phyloP scores from a whole-genome alignment of 2,888 invertebrate species.

The Hypsopygia costalis region DNA sequence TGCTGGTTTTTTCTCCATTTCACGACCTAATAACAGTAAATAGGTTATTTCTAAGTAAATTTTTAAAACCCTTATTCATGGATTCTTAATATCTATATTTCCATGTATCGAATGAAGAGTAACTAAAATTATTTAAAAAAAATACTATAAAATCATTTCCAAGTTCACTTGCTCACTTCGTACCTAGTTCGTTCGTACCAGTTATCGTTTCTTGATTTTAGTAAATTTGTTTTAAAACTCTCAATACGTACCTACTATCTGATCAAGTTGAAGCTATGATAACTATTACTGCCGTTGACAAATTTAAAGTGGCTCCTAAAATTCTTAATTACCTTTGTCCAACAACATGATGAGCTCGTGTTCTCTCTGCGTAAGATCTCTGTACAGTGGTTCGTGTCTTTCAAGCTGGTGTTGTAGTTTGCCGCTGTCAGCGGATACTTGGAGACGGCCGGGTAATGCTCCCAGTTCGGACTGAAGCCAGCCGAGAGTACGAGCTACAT shows the following conservation, averaged over 20 bases:
- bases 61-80: too few species aligned
- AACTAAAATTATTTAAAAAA: constrained; percentile 1
- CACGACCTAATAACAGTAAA: constrained; percentile 53
- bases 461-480: constrained; percentile 93
- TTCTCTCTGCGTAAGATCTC: constrained; percentile 92
- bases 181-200: too few species aligned
- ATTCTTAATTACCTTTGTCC: constrained; percentile 89
- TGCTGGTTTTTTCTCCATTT: constrained; percentile 76
- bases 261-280: too few species aligned
- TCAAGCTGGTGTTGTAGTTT: constrained; percentile 92
- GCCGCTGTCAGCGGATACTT: constrained; percentile 92
- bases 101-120: not conserved
- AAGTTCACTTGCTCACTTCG: too few species aligned
- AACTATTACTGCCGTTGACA: too few species aligned
- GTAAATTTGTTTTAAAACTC: too few species aligned
- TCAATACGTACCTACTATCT: too few species aligned
- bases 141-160: not conserved
- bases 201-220: too few species aligned
- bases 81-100: too few species aligned
- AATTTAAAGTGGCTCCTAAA: too few species aligned
- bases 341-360: constrained; percentile 96
- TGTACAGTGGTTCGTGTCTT: constrained; percentile 93
- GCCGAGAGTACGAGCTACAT: constrained; percentile 92
- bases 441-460: constrained; percentile 86
- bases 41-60: too few species aligned